A percentile compares a stretch with the other conserved stretches of the same genome.
phyloP scores from a whole-genome alignment of 2,888 invertebrate genomes.

The Tachina grossa region DNA sequence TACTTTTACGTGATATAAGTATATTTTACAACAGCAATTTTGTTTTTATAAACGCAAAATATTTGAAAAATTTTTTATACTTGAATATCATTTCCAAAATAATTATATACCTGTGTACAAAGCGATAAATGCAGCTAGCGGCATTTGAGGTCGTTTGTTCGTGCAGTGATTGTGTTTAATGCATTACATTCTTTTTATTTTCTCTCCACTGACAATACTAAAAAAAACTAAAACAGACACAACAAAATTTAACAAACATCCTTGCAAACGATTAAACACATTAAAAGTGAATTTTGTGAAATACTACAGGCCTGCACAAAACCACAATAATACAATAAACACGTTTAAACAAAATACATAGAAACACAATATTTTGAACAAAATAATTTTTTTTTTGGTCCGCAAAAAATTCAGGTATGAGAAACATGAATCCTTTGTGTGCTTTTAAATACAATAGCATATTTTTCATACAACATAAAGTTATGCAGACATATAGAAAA shows the following conservation, averaged over 20 bases:
- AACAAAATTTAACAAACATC: constrained; percentile 36
- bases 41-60: too few species aligned
- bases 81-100: too few species aligned
- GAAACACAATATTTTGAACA: constrained; percentile 30
- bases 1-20: too few species aligned
- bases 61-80: too few species aligned
- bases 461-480: constrained; percentile 49
- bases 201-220: not conserved
- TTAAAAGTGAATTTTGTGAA: constrained; percentile 59
- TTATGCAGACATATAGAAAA: constrained; percentile 61
- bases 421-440: constrained; percentile 19
- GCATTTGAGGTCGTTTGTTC: too few species aligned
- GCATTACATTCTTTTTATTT: too few species aligned
- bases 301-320: constrained; percentile 25
- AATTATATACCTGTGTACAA: too few species aligned
- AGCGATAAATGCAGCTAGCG: too few species aligned
- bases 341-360: constrained; percentile 58
- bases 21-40: too few species aligned
- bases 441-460: constrained; percentile 52
- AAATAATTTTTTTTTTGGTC: not conserved
- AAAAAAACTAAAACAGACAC: not conserved
- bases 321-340: constrained; percentile 66
- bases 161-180: too few species aligned
- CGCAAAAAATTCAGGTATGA: not conserved
- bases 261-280: constrained; percentile 66